These are phyloP conservation scores for Zaprionus nigranus DNA, from an alignment of 1,140 invertebrate species.

Conservation along the genomic window DNA sequence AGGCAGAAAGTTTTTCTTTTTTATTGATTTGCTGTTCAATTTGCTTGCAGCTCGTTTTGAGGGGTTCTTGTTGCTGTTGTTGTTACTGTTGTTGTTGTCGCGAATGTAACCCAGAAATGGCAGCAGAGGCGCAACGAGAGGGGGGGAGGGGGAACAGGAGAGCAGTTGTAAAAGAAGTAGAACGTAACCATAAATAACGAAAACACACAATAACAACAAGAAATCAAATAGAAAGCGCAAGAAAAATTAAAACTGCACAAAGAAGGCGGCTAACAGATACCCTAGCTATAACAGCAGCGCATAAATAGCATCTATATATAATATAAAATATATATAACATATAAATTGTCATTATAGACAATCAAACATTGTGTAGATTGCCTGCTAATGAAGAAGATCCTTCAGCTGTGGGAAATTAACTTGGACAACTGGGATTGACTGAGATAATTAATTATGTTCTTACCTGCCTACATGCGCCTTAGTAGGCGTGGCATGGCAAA, in stretches of 20 bases:
- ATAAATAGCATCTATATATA: no score
- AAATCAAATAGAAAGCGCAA: constrained; percentile 30
- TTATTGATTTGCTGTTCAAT: constrained; percentile 77
- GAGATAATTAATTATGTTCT: neutral
- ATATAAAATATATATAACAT: neutral
- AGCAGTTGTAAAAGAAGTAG: constrained; percentile 19
- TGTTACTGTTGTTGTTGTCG: constrained; percentile 55
- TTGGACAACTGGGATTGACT: neutral
- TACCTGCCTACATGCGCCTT: neutral
- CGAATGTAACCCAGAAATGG: constrained; percentile 74
- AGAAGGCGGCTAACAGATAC: neutral
- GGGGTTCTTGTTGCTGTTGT: constrained; percentile 23
- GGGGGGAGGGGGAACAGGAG: constrained; percentile 14
- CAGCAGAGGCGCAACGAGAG: constrained; percentile 27
- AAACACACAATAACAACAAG: constrained; percentile 51
- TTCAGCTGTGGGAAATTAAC: neutral
- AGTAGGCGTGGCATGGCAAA: neutral
- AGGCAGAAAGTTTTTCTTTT: constrained; percentile 37
- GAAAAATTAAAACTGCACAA: constrained; percentile 1
- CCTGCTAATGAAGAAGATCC: neutral
- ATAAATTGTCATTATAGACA: neutral
- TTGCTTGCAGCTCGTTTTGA: constrained; percentile 65
- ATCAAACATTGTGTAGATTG: neutral
- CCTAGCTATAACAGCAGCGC: neutral
- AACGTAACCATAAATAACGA: constrained; percentile 73